These are phyloP conservation scores for Bubo scandiacus DNA, from an alignment of 2,113 vertebrate species.

Conservation along the genomic window DNA sequence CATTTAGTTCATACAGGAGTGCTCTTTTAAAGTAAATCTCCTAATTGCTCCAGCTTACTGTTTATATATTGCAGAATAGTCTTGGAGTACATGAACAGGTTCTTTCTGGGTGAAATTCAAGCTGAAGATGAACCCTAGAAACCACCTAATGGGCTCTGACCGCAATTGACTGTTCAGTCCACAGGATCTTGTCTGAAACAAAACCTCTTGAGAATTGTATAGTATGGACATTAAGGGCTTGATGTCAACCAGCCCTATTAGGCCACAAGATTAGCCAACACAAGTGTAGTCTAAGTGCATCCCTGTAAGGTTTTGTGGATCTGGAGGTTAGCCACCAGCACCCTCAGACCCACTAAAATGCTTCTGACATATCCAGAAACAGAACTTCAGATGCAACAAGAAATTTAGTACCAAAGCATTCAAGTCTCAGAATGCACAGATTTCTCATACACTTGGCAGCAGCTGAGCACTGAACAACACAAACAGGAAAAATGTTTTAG, in stretches of 20 bases:
- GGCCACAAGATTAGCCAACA: background rate
- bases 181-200: background rate
- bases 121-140: background rate
- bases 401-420: background rate
- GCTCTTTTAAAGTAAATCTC: background rate
- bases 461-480: background rate
- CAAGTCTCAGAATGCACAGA: background rate
- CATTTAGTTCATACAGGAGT: background rate
- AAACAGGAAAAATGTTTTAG: background rate
- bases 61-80: background rate
- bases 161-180: background rate
- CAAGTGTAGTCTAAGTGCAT: background rate
- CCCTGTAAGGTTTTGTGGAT: background rate
- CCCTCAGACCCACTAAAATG: accelerated
- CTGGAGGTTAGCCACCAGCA: background rate
- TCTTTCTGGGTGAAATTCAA: background rate
- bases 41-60: background rate
- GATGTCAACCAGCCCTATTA: background rate
- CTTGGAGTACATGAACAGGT: background rate
- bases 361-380: background rate
- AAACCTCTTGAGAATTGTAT: background rate
- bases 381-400: background rate
- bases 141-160: background rate
- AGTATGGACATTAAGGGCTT: background rate
- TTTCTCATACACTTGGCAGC: background rate